A percentile compares a stretch with the other conserved stretches of the same genome.
Conservation (phyloP, 2,113 vertebrate species). For the Osmerus eperlanus region DNA sequence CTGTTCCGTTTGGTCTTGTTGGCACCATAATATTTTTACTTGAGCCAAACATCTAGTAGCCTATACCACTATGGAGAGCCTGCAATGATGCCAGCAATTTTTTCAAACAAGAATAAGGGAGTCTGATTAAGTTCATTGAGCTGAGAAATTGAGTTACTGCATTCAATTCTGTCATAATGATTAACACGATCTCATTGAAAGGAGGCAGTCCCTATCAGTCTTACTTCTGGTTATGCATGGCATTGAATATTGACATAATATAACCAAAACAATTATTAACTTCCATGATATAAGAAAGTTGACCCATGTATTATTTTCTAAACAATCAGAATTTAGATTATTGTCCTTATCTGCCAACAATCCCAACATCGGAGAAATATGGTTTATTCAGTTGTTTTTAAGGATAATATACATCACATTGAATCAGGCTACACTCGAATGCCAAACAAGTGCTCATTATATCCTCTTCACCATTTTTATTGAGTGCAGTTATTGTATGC, state of each 20-base stretch:
- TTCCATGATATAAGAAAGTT: too few relatives aligned
- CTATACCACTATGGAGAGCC: not conserved
- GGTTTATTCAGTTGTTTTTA: too few relatives aligned
- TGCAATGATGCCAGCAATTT: not conserved
- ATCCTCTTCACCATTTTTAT: too few relatives aligned
- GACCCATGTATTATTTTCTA: too few relatives aligned
- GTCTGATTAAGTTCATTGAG: conserved; percentile 13
- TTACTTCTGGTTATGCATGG: not conserved
- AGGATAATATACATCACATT: too few relatives aligned
- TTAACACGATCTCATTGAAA: not conserved
- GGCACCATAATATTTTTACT: not conserved
- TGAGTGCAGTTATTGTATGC: too few relatives aligned
- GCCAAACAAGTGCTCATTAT: too few relatives aligned
- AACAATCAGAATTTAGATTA: too few relatives aligned
- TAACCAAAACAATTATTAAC: too few relatives aligned
- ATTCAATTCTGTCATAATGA: not conserved
- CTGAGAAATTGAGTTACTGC: conserved; percentile 15
- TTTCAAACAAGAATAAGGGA: conserved; percentile 9
- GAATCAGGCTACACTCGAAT: too few relatives aligned
- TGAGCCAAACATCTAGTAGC: not conserved
- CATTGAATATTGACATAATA: not conserved
- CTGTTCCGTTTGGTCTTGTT: not conserved
- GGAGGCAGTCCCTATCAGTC: not conserved
- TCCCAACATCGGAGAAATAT: too few relatives aligned
- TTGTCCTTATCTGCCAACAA: too few relatives aligned